Conservation (phyloP, 1,140 invertebrate genomes). For the Cataglyphis hispanica region DNA sequence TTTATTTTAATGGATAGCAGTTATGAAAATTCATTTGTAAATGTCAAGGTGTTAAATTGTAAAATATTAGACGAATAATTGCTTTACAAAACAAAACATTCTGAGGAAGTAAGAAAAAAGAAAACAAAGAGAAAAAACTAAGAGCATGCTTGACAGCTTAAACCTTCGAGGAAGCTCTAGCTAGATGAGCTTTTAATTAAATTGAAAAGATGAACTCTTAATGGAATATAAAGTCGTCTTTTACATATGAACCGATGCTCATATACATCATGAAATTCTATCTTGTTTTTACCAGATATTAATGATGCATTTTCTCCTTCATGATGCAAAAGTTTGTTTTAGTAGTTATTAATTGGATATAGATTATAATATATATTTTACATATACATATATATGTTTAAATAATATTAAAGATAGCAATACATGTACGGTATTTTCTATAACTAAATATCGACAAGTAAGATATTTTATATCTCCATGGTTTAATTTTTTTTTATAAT, state of each 20-base stretch:
- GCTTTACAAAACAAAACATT: background rate
- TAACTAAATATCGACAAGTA: background rate
- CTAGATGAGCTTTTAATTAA: conserved; percentile 63
- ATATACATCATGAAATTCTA: background rate
- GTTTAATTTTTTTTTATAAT: background rate
- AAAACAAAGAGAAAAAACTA: conserved; percentile 37
- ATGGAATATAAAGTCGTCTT: conserved; percentile 60
- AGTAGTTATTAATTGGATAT: background rate
- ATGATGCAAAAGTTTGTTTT: background rate
- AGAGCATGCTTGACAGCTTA: conserved; percentile 25
- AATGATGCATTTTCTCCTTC: conserved; percentile 10
- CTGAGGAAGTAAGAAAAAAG: conserved; percentile 7
- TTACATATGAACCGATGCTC: conserved; percentile 28
- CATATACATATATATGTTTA: background rate
- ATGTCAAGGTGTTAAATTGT: background rate
- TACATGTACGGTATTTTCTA: background rate
- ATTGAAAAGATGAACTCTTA: conserved; percentile 57
- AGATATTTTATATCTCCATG: background rate
- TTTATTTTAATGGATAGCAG: conserved; percentile 33
- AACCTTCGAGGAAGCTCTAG: conserved; percentile 51
- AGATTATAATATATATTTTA: too few relatives aligned
- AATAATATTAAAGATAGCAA: background rate
- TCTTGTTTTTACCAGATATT: conserved; percentile 2
- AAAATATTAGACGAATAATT: conserved; percentile 27
- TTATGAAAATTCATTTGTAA: conserved; percentile 31